Percentiles rank a stretch among this genome's conserved stretches.
phyloP scores from a whole-genome alignment of 2,797 vertebrate species.

The Chelon auratus region DNA sequence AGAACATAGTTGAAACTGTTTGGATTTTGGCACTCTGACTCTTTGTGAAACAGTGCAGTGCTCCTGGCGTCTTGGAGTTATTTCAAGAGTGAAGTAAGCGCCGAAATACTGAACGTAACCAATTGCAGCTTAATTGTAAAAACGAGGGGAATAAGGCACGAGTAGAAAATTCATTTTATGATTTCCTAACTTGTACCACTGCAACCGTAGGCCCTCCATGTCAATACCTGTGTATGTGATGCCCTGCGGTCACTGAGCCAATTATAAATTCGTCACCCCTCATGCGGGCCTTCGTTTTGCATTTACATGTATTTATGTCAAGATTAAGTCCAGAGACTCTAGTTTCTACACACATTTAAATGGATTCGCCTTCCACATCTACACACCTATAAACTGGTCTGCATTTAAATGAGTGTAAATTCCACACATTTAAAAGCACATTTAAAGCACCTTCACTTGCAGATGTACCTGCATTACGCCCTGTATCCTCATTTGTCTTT shows the following conservation, averaged over 20 bases:
- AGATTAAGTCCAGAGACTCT: constrained; percentile 39
- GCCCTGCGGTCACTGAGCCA: constrained; percentile 27
- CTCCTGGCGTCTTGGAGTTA: constrained; percentile 43
- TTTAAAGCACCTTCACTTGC: constrained; percentile 20
- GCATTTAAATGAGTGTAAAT: constrained; percentile 22
- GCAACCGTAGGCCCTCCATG: constrained; percentile 16
- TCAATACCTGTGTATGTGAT: constrained; percentile 16
- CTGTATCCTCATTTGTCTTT: not conserved
- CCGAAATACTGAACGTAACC: constrained; percentile 35
- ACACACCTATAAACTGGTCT: constrained; percentile 26
- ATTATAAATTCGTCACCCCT: constrained; percentile 54
- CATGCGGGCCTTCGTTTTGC: constrained; percentile 36
- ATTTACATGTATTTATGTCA: constrained; percentile 53
- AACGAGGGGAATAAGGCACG: constrained; percentile 12
- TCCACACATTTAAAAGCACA: not conserved
- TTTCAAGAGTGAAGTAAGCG: constrained; percentile 55
- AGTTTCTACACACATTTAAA: constrained; percentile 45
- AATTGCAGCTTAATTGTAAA: constrained; percentile 25
- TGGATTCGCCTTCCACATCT: constrained; percentile 28
- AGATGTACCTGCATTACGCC: constrained; percentile 22
- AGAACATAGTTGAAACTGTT: constrained; percentile 44
- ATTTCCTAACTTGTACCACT: constrained; percentile 5
- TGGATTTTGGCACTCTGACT: constrained; percentile 30
- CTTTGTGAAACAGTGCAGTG: constrained; percentile 39
- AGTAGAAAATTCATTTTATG: not conserved